These are phyloP conservation scores for Zaprionus capensis DNA, from an alignment of 1,140 invertebrate species.

Conservation along the genomic window DNA sequence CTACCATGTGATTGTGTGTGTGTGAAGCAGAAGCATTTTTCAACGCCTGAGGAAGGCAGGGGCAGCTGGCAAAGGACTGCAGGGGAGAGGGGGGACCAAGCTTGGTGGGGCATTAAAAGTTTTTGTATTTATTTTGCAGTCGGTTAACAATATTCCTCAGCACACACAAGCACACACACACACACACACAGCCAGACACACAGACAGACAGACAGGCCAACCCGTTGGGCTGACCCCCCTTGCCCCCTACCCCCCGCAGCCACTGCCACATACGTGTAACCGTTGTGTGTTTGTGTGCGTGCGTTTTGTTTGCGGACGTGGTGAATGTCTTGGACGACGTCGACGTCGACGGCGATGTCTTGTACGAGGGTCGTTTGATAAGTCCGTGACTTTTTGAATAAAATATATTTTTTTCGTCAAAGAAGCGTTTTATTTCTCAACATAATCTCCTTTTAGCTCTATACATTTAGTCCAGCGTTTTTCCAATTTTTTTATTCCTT, in stretches of 20 bases:
- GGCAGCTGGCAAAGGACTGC: neutral
- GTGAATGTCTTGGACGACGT: slow-evolving; percentile 76
- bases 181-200: neutral
- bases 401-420: no score
- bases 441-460: no score
- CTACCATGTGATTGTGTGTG: slow-evolving; percentile 22
- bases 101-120: slow-evolving; percentile 70
- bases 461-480: no score
- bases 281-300: slow-evolving; percentile 80
- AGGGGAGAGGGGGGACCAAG: neutral
- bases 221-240: slow-evolving; percentile 4
- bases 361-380: no score
- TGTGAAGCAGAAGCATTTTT: slow-evolving; percentile 65
- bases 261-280: slow-evolving; percentile 60
- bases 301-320: slow-evolving; percentile 81
- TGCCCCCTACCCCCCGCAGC: neutral
- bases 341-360: slow-evolving; percentile 32
- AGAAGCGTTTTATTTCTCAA: no score
- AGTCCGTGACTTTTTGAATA: no score
- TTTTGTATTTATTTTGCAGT: slow-evolving; percentile 84
- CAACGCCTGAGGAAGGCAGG: slow-evolving; percentile 62
- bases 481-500: no score
- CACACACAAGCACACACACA: neutral
- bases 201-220: slow-evolving; percentile 13
- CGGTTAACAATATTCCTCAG: slow-evolving; percentile 80